Percentiles rank a stretch among this genome's conserved stretches.
phyloP scores from a whole-genome alignment of 2,888 invertebrate species.

The Lochmaea crataegi region DNA sequence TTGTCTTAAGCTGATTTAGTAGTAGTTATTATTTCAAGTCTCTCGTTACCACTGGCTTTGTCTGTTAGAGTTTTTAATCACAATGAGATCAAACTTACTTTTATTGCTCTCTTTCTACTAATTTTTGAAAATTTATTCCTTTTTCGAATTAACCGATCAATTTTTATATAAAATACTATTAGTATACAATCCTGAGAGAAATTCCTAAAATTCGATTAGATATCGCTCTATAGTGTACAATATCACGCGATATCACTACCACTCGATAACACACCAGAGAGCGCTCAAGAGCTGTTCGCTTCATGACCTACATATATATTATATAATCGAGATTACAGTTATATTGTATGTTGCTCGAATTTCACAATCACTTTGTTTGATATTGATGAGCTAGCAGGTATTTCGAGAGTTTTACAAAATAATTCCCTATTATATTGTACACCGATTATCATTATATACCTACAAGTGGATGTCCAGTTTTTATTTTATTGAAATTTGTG shows the following conservation, averaged over 20 bases:
- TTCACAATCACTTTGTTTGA: background rate
- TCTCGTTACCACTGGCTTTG: too few species aligned
- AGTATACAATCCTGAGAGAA: background rate
- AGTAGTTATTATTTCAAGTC: too few species aligned
- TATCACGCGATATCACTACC: constrained; percentile 11
- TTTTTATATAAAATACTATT: background rate
- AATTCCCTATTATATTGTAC: too few species aligned
- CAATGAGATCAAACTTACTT: too few species aligned
- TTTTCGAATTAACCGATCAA: too few species aligned
- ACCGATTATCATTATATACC: too few species aligned
- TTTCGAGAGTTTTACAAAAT: background rate
- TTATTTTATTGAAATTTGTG: too few species aligned
- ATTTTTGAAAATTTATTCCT: too few species aligned
- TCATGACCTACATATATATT: constrained; percentile 15
- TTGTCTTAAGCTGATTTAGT: too few species aligned
- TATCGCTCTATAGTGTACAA: constrained; percentile 16
- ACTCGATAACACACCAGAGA: constrained; percentile 8
- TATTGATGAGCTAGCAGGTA: background rate
- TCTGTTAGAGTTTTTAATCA: too few species aligned
- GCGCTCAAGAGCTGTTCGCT: constrained; percentile 7
- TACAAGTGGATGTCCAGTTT: too few species aligned
- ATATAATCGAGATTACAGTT: background rate
- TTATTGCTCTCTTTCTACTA: too few species aligned
- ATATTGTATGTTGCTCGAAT: constrained; percentile 1
- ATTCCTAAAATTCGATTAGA: constrained; percentile 8